Percentiles rank a stretch among this genome's conserved stretches.
These are phyloP conservation scores for Heterotilapia buettikoferi DNA, from an alignment of 2,113 vertebrate genomes.

Conservation along the genomic window DNA sequence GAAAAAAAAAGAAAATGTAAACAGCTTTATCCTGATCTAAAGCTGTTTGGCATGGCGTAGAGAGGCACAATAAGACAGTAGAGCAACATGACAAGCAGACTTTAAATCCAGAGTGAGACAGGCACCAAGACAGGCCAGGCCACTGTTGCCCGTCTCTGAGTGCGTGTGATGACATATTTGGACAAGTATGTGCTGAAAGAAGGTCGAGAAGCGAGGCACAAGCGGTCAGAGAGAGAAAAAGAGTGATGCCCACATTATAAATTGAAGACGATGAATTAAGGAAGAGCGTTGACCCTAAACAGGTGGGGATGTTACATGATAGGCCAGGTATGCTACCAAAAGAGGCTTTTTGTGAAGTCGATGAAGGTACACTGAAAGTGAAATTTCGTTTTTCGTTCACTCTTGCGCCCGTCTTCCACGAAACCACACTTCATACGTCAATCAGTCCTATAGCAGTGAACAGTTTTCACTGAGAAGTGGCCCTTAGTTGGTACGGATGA, in stretches of 20 bases:
- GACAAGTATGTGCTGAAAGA: slow-evolving; percentile 1
- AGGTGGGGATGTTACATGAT: neutral
- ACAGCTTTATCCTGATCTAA: neutral
- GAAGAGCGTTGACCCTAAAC: neutral
- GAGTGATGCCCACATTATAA: neutral
- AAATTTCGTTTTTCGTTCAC: neutral
- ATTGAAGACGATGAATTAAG: neutral
- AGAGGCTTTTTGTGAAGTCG: slow-evolving; percentile 28
- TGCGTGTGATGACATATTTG: neutral
- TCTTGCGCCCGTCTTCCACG: slow-evolving; percentile 45
- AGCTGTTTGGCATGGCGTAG: neutral
- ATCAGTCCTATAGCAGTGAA: slow-evolving; percentile 5
- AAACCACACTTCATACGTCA: slow-evolving; percentile 14
- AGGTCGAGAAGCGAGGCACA: neutral
- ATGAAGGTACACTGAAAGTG: slow-evolving; percentile 14
- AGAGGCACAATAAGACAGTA: neutral
- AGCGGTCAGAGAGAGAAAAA: neutral
- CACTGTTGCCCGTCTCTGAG: neutral
- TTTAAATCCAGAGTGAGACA: neutral
- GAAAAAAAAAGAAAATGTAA: neutral
- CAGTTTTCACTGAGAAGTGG: slow-evolving; percentile 28
- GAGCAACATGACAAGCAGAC: neutral
- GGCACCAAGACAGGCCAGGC: neutral
- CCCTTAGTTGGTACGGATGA: slow-evolving; percentile 2
- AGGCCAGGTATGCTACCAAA: neutral